Conservation (phyloP, 2,113 vertebrate species). For the Anarrhichthys ocellatus region DNA sequence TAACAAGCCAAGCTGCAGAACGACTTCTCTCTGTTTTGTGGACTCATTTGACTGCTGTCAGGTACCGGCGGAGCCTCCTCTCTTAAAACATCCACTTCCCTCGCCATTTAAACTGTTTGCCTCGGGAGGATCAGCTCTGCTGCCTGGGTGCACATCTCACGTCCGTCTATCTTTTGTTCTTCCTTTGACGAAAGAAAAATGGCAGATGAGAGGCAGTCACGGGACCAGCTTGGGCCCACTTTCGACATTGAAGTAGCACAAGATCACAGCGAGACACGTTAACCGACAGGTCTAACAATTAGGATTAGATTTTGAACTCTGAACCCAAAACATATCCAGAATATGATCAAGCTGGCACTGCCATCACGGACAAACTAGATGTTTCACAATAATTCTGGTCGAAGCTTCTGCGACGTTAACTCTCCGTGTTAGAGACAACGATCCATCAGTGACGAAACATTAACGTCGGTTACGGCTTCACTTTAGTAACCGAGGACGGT, state of each 20-base stretch:
- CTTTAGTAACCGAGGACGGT: neutral
- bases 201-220: conserved; percentile 23
- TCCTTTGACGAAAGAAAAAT: conserved; percentile 41
- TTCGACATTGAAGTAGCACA: conserved; percentile 20
- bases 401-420: neutral
- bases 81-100: conserved; percentile 51
- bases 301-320: neutral
- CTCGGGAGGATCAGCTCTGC: conserved; percentile 52
- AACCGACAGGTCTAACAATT: neutral
- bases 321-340: neutral
- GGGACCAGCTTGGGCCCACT: conserved; percentile 1
- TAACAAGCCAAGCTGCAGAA: conserved; percentile 48
- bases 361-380: neutral
- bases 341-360: neutral
- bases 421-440: neutral
- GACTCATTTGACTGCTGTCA: conserved; percentile 62
- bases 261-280: conserved; percentile 16
- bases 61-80: conserved; percentile 47
- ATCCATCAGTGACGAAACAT: neutral
- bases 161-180: conserved; percentile 43
- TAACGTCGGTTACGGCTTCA: neutral
- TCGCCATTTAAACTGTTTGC: conserved; percentile 45
- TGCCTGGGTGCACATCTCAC: conserved; percentile 42
- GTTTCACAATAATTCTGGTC: neutral
- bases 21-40: conserved; percentile 36